phyloP scores from a whole-genome alignment of 2,113 vertebrate genomes.

The Balaenoptera acutorostrata region DNA sequence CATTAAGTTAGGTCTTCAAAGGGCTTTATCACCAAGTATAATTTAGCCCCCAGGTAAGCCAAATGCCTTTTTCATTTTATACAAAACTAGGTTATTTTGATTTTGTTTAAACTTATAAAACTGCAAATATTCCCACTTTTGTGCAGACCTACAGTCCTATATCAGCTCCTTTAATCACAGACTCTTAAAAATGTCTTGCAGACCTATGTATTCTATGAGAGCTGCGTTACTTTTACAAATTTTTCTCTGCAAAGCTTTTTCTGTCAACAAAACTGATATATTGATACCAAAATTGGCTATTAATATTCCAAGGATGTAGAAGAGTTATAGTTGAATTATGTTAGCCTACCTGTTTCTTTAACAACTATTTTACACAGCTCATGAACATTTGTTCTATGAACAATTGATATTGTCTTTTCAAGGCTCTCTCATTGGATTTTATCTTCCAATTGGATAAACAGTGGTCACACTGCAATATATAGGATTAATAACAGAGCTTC shows the following conservation, averaged over 20 bases:
- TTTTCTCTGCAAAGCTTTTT: conserved; percentile 16
- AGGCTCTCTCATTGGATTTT: not conserved
- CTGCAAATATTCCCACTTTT: not conserved
- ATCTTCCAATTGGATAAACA: conserved; percentile 11
- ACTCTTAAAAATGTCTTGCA: not conserved
- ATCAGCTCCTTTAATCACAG: conserved; percentile 15
- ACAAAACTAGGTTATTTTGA: not conserved
- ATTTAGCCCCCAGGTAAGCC: not conserved
- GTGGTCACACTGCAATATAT: not conserved
- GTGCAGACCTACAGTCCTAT: not conserved
- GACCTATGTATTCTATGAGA: not conserved
- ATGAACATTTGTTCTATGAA: not conserved
- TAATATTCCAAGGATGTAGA: not conserved
- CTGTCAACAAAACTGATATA: conserved; percentile 33
- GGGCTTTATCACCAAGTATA: not conserved
- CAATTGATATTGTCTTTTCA: not conserved
- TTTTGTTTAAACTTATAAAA: conserved; percentile 31
- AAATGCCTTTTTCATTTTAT: not conserved
- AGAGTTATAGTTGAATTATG: not conserved
- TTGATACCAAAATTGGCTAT: conserved; percentile 7
- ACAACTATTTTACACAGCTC: not conserved
- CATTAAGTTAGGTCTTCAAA: not conserved
- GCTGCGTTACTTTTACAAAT: not conserved
- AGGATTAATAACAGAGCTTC: not conserved
- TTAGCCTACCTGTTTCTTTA: not conserved